Evolutionary conservation across 2,797 vertebrate genomes (phyloP), one percentile per base, ranked within the genome.

Genomic region (Rhinatrema bivittatum): DNA sequence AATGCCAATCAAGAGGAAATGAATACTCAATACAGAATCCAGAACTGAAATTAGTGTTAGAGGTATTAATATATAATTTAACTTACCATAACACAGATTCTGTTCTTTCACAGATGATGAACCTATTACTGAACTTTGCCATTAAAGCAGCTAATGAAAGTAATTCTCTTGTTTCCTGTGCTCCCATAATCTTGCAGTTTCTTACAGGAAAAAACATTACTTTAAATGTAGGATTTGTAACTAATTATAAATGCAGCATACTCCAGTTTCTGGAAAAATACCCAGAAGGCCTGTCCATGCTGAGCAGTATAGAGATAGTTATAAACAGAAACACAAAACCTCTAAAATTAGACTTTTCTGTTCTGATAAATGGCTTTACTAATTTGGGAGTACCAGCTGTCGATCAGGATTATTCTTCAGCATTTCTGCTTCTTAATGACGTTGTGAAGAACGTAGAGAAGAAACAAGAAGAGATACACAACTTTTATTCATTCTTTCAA

Each of bases 211-310:
- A 44, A 17, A 18, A 13, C n/a, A 2, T 53, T 35, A 7, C 3
- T 1, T 25, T 50, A 20, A 1, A 1, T 38, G 4, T 7, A 4
- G 19, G 4, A 6, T n/a, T 26, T 19, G 5, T 18, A 1, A 28
- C 2, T 9, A 5, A 13, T n/a, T 16, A 10, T 5, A 7, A 10
- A 3, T 11, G 5, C 10, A 7, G 29, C 4, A 17, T 19, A n/a
- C 5, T 2, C 1, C 29, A 24, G n/a, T 56, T 53, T 25, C 36
- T 24, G 7, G 39, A 39, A 20, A 36, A 18, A 23, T 50, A 47
- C 20, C 60, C 51, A 11, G 38, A 56, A 40, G 26, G 28, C 1
- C 19, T 53, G 3, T 31, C 29, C 20, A 25, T 56, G 19, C 38
- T 32, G 12, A 41, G 36, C 5, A 23, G 33, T 5, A 36, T 60